Base-by-base conservation (phyloP, 2,113 vertebrate genomes). In the Perccottus glenii region DNA sequence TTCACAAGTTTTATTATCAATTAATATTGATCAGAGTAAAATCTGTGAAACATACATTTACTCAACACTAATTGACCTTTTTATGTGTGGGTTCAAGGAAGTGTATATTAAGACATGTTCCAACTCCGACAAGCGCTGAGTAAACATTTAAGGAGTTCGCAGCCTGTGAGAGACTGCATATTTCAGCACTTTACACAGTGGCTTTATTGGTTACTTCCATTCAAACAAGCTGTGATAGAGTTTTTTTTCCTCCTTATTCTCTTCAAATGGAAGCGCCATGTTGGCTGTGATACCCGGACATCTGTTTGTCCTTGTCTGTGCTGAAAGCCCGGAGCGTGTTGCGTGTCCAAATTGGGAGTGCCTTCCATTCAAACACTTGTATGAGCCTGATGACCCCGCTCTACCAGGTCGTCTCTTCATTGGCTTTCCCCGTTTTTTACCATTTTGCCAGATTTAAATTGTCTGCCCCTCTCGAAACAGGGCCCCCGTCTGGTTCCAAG, bases 251-350 rank as follows among this genome's bases (percentile, higher is more conserved):
- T 56, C 33, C 55, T 57, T 42, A 51, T 65, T 71, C 51, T 35
- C 5, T 11, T 35, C 56, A 79, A 83, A 85, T 75, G 67, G 70
- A 83, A 75, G 62, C 60, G 45, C 80, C 70, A 61, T 88, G 83
- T 88, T 92, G 92, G 89, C 89, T 83, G 66, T 77, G 84, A 77
- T 80, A 77, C 72, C 44, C 51, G 67, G 83, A 91, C 88, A 92
- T 93, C 91, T 92, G 92, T 88, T 91, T 90, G 76, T 81, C 76
- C 89, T 87, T 84, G 85, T 92, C 76, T 76, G 79, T 51, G 75
- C 78, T 84, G 65, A 87, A 87, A 84, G 80, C 75, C 70, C 45
- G 49, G 84, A 83, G 75, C 71, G 80, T 87, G 85, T 88, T 82
- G 75, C 53, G 11, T 82, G 85, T 87, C 84, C 77, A 85, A 83